Evolutionary conservation across 2,797 vertebrate species (phyloP).

Genomic region (Chaetodon trifasciatus): DNA sequence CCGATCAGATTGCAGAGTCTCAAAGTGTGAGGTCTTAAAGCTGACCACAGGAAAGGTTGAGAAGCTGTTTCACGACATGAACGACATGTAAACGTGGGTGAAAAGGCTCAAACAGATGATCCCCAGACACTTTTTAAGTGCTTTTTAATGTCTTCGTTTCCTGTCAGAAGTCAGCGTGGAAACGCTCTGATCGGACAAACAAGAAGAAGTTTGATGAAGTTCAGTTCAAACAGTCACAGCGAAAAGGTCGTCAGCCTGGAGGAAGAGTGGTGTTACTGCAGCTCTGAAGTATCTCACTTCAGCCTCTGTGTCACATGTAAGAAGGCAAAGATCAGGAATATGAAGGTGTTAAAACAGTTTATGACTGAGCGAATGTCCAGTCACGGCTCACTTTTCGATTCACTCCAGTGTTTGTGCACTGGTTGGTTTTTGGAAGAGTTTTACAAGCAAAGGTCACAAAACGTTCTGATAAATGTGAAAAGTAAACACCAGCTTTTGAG

Average conservation of each 20-base stretch:
- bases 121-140: neutral
- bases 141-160: neutral
- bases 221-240: neutral
- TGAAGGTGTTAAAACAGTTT: neutral
- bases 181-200: neutral
- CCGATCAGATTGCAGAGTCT: too few relatives aligned
- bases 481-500: constrained; percentile 25
- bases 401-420: neutral
- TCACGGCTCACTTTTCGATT: neutral
- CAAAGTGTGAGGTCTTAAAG: neutral
- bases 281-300: too few relatives aligned
- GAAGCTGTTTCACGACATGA: neutral
- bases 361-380: neutral
- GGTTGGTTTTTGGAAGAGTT: neutral
- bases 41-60: neutral
- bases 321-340: neutral
- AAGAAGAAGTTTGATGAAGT: neutral
- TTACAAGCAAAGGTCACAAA: constrained; percentile 17
- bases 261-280: neutral
- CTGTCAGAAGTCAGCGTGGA: neutral
- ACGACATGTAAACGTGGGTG: neutral
- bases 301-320: neutral
- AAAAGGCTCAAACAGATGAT: neutral
- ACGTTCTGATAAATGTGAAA: constrained; percentile 11
- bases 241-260: neutral